phyloP scores from a whole-genome alignment of 1,140 invertebrate species.

The Aphelenchoides avenae region DNA sequence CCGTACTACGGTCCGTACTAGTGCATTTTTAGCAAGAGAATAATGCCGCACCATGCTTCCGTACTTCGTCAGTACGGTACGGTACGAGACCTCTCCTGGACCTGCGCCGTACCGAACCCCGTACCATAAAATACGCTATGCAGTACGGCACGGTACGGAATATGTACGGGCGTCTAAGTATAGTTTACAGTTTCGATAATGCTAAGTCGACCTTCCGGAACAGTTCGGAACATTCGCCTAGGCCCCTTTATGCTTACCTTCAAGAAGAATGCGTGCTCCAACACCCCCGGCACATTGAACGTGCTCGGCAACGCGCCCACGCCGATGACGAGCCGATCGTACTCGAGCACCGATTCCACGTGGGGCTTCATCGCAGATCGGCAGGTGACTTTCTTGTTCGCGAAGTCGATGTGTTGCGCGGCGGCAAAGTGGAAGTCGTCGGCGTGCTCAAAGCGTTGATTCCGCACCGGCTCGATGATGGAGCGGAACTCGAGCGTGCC shows the following conservation, averaged over 20 bases:
- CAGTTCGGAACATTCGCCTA: not conserved
- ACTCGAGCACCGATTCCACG: conserved; percentile 53
- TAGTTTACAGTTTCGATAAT: not conserved
- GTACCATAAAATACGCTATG: no score
- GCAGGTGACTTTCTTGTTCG: conserved; percentile 42
- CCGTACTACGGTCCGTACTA: no score
- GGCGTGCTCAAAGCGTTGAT: conserved; percentile 59
- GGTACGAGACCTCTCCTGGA: no score
- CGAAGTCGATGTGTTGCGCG: conserved; percentile 55
- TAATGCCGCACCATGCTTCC: no score
- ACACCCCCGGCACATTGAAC: conserved; percentile 61
- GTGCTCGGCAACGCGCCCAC: conserved; percentile 61
- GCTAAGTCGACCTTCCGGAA: not conserved
- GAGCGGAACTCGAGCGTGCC: conserved; percentile 61
- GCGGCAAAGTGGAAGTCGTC: conserved; percentile 60
- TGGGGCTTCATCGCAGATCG: not conserved
- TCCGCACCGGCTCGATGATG: conserved; percentile 62
- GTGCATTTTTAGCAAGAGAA: no score
- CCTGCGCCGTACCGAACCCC: no score
- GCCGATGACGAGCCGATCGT: conserved; percentile 61
- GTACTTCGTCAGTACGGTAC: no score
- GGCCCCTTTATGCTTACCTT: no score
- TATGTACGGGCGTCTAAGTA: not conserved
- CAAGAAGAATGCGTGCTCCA: conserved; percentile 61
- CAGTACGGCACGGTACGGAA: no score